phyloP scores from a whole-genome alignment of 2,888 invertebrate species.

The Isotomurus palustris region DNA sequence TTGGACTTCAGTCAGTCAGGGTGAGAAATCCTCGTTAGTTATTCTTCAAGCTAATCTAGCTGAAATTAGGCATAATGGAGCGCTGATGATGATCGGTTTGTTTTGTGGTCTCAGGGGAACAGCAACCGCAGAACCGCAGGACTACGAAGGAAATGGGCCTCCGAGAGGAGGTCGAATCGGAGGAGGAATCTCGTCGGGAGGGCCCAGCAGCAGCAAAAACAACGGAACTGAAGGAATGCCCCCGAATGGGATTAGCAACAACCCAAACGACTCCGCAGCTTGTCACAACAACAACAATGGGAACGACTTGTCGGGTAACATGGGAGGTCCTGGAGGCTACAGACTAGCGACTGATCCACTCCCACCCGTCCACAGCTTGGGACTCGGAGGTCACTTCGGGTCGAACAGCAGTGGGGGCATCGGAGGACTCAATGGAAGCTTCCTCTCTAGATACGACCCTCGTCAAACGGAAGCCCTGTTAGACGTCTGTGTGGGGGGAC shows the following conservation, averaged over 20 bases:
- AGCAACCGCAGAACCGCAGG: conserved; percentile 39
- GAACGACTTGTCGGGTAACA: conserved; percentile 33
- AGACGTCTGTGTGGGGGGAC: conserved; percentile 48
- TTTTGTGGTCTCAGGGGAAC: conserved; percentile 19
- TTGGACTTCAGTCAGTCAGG: conserved; percentile 47
- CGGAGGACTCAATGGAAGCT: conserved; percentile 54
- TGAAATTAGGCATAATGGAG: neutral
- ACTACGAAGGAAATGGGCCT: conserved; percentile 46
- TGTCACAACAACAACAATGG: conserved; percentile 50
- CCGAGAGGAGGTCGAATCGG: conserved; percentile 45
- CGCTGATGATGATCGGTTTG: neutral
- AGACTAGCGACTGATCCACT: conserved; percentile 44
- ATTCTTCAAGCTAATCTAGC: conserved; percentile 3
- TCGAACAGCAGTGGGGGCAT: conserved; percentile 57
- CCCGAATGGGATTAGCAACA: conserved; percentile 55
- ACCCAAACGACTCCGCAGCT: conserved; percentile 59
- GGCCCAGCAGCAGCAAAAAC: conserved; percentile 36
- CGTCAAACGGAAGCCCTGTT: conserved; percentile 45
- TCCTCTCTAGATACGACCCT: conserved; percentile 51
- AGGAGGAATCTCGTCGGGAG: conserved; percentile 40
- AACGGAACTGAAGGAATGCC: conserved; percentile 39
- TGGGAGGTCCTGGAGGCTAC: conserved; percentile 42
- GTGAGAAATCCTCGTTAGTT: conserved; percentile 32
- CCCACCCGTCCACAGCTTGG: conserved; percentile 52
- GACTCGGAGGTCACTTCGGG: conserved; percentile 55